A percentile compares a stretch with the other conserved stretches of the same genome.
Evolutionary conservation across 1,140 invertebrate species (phyloP).

Genomic region (Contarinia nasturtii): DNA sequence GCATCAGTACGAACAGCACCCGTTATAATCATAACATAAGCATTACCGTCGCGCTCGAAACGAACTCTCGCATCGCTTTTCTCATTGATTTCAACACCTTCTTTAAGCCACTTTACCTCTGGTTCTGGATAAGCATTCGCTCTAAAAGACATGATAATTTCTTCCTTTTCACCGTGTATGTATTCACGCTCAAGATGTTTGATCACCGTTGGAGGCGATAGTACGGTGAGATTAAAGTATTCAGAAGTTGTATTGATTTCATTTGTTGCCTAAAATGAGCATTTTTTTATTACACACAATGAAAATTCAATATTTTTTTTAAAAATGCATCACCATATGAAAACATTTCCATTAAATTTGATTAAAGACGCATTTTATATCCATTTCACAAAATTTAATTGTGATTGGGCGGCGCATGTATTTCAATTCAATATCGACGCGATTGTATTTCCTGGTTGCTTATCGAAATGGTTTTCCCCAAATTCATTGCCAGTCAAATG

Average conservation of each 20-base stretch:
- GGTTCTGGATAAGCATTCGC: conserved; percentile 68
- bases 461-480: too few species aligned
- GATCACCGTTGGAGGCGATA: conserved; percentile 53
- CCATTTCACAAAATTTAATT: too few species aligned
- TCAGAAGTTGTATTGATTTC: conserved; percentile 72
- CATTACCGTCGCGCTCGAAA: conserved; percentile 44
- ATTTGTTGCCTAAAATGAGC: too few species aligned
- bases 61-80: conserved; percentile 40
- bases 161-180: conserved; percentile 57
- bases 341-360: too few species aligned
- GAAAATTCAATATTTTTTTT: too few species aligned
- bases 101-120: conserved; percentile 61
- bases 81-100: conserved; percentile 44
- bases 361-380: too few species aligned
- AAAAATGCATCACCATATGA: too few species aligned
- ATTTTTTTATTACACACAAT: too few species aligned
- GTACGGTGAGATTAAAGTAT: conserved; percentile 61
- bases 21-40: conserved; percentile 59
- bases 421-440: too few species aligned
- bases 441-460: too few species aligned
- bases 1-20: conserved; percentile 51
- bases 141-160: conserved; percentile 57
- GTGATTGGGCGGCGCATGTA: too few species aligned
- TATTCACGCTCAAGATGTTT: conserved; percentile 44
- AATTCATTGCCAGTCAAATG: too few species aligned